Evolutionary conservation across 2,797 vertebrate genomes (phyloP), one percentile per base, ranked within the genome.

Genomic region (Mallotus villosus): DNA sequence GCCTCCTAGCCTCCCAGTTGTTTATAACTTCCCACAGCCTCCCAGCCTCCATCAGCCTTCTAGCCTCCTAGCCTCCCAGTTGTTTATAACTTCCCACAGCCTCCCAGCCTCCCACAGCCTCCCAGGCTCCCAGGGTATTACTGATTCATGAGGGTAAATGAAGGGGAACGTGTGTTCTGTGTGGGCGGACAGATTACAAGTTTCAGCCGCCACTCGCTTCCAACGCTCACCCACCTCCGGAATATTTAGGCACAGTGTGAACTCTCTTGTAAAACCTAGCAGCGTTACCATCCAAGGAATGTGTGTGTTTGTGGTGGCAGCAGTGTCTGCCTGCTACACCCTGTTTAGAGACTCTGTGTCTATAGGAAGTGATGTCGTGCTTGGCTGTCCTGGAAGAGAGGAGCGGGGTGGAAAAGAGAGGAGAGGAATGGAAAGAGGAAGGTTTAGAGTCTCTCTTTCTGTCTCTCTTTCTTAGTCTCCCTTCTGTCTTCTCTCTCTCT

Each of bases 91-190:
- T 11, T 41, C 37, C 37, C 37, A 8, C 37, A 37, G 37, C 37
- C 37, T 37, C 37, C 1, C 37, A 37, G 37, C 9, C 37, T 37
- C 37, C 37, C 37, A 4, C 37, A 41, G 37, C 17, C 25, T 24
- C 12, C 17, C 21, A 55, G 27, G 2, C 17, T 37, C 59, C 58
- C 63, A 64, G 61, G 68, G 37, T 70, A 78, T 88, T 82, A 87
- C 82, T 83, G 73, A 88, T 87, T 87, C 78, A 87, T 85, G 83
- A 82, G 82, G 74, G 66, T 74, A 82, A 87, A 88, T 86, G 82
- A 87, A 87, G 82, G 70, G 75, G 80, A 88, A 87, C 71, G n/a
- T 83, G 75, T 82, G 51, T 61, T 78, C 63, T 62, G 49, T 66
- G 82, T 82, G 73, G 75, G 77, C 12, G 78, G 70, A 78, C 65